These are phyloP conservation scores for Charaxes varanes DNA, from an alignment of 1,140 invertebrate species.

Conservation along the genomic window DNA sequence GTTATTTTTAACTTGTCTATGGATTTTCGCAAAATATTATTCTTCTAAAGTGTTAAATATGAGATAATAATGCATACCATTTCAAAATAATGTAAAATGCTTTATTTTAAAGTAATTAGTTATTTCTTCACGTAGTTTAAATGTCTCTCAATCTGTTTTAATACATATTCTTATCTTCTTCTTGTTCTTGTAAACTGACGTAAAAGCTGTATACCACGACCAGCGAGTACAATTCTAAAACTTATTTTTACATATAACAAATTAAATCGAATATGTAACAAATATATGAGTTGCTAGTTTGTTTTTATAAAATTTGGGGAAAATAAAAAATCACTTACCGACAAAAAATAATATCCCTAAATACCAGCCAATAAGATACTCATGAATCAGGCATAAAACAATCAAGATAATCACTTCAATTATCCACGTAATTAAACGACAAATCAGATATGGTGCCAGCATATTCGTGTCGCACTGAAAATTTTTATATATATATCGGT, in stretches of 20 bases:
- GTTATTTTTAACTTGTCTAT: too few species aligned
- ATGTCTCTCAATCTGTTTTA: background rate
- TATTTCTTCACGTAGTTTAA: background rate
- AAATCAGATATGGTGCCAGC: constrained; percentile 7
- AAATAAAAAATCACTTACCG: background rate
- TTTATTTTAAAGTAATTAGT: constrained; percentile 1
- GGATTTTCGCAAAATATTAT: too few species aligned
- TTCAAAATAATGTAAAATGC: too few species aligned
- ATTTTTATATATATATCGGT: background rate
- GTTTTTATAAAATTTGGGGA: background rate
- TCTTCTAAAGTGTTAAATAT: too few species aligned
- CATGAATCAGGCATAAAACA: constrained; percentile 3
- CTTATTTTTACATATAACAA: constrained; percentile 14
- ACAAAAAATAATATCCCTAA: constrained; percentile 11
- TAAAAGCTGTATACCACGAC: constrained; percentile 39
- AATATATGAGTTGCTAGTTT: too few species aligned
- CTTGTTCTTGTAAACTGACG: constrained; percentile 8
- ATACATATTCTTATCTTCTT: background rate
- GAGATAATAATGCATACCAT: too few species aligned
- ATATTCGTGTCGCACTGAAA: constrained; percentile 4
- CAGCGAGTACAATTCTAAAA: constrained; percentile 34
- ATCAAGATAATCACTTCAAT: constrained; percentile 3
- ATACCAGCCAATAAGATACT: constrained; percentile 11
- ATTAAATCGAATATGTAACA: background rate
- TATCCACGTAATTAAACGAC: constrained; percentile 9